Base-by-base conservation (phyloP, 2,888 invertebrate genomes). In the Diaprepes abbreviatus region DNA sequence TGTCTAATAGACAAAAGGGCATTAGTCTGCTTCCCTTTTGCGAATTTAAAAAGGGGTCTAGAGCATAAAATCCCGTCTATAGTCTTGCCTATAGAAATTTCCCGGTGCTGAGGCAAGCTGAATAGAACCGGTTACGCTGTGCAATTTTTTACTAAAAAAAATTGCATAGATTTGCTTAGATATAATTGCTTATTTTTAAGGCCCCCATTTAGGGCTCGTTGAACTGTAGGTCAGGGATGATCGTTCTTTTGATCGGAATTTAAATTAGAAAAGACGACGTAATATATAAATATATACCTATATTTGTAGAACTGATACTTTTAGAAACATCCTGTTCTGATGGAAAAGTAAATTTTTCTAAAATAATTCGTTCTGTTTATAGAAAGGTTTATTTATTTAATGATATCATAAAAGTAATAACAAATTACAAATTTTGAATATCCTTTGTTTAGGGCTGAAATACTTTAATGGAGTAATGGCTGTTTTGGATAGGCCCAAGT, bases 1-100 rank as follows among this genome's bases (percentile, higher is more conserved):
- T 68, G 69, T 74, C 73, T 74, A 75, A 73, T 79, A 78, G 79
- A 79, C 79, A 79, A 79, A 78, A 74, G 78, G 67, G 73, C 75
- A 76, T 76, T 75, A 77, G 77, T 75, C 62, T 71, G 75, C 74
- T 74, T 75, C 78, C 77, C 76, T 76, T 77, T 74, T 78, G 78
- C 73, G 76, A 78, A 74, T 76, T 77, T 45, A 54, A 70, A 73
- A 74, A 68, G 73, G 76, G 75, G 76, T 74, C 74, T 74, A 70
- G 57, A 67, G 36, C 36, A 67, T 43, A 67, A 67, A 65, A 58
- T 21, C 60, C 31, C 4, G 17, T 31, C 57, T 65, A 57, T 65
- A 64, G 54, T 31, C 40, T 33, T 55, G 17, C 40, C 60, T 54
- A 60, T 67, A 55, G 64, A 64, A 64, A 64, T 60, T 16, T 21